Percentiles rank a stretch among this genome's conserved stretches.
phyloP scores from a whole-genome alignment of 2,888 invertebrate genomes.

The Caenorhabditis parvicauda region DNA sequence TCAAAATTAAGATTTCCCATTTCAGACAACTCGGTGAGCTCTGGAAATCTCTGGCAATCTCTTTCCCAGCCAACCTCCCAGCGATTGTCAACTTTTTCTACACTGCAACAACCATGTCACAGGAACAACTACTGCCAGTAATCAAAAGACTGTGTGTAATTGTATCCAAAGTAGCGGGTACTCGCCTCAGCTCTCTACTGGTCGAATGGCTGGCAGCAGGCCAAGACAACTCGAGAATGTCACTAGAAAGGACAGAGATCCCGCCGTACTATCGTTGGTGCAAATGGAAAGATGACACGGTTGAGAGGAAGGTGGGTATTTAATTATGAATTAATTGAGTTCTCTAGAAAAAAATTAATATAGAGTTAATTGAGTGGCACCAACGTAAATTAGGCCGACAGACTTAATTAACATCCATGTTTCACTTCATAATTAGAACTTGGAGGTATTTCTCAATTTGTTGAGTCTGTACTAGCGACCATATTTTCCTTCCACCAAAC shows the following conservation, averaged over 20 bases:
- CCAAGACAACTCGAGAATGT: constrained; percentile 50
- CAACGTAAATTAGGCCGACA: no score
- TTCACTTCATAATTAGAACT: no score
- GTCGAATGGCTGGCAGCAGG: constrained; percentile 79
- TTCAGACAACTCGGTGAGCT: constrained; percentile 90
- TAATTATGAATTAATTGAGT: no score
- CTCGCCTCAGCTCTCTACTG: constrained; percentile 89
- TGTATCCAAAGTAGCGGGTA: constrained; percentile 85
- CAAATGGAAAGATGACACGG: constrained; percentile 36
- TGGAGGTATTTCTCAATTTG: no score
- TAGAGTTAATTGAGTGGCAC: no score
- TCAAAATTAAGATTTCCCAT: no score
- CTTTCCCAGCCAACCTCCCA: constrained; percentile 94
- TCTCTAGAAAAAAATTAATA: no score
- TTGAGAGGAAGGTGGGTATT: constrained; percentile 16
- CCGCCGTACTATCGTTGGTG: constrained; percentile 93
- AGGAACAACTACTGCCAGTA: constrained; percentile 81
- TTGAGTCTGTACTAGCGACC: no score
- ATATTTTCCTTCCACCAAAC: no score
- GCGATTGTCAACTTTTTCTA: constrained; percentile 92
- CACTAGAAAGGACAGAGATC: constrained; percentile 93
- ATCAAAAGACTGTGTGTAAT: constrained; percentile 92
- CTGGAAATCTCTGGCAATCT: constrained; percentile 91
- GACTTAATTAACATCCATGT: no score
- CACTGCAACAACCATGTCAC: constrained; percentile 95